Evolutionary conservation across 2,113 vertebrate species (phyloP), one percentile per base, ranked within the genome.

Genomic region (Cygnus buccinator): DNA sequence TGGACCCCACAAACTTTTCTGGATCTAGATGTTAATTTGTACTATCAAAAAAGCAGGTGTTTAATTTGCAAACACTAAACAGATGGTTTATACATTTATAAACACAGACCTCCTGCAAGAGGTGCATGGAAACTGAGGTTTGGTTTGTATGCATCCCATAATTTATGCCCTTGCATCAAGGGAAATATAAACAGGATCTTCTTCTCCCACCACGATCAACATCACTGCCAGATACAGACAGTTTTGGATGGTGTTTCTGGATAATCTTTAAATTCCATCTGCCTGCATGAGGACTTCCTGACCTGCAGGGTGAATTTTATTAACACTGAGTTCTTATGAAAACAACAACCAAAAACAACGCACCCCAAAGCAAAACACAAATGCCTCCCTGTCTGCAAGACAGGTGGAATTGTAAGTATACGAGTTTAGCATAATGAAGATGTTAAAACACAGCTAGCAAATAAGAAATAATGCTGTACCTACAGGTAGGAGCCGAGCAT

Each of bases 261-360:
- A 87, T 94, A 91, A 89, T 97, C 80, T 95, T 92, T 65, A 66
- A 66, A 96, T 94, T 94, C 94, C 86, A 94, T 96, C 90, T 95
- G 95, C 67, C 73, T 93, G 66, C 66, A 82, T 44, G 66, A 96
- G 94, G 58, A 94, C 95, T 96, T 96, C 88, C 95, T 92, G 92
- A 96, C 94, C 84, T n/a, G 48, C 74, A 84, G 80, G 66, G 77
- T 89, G 92, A 89, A 66, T 94, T 89, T 84, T 91, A 91, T 68
- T 92, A 96, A 82, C 81, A 79, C 11, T 3, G 22, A 87, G 58
- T 35, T 89, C 76, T 90, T 92, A 59, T 1, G 22, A 96, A 92
- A 95, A 43, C 58, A 92, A 31, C 57, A 81, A 70, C n/a, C 15
- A 72, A 90, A 93, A 84, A 2, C 73, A 89, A 39, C 43, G 57